A percentile compares a stretch with the other conserved stretches of the same genome.
These are phyloP conservation scores for Idaea dimidiata DNA, from an alignment of 2,888 invertebrate species.

Conservation along the genomic window DNA sequence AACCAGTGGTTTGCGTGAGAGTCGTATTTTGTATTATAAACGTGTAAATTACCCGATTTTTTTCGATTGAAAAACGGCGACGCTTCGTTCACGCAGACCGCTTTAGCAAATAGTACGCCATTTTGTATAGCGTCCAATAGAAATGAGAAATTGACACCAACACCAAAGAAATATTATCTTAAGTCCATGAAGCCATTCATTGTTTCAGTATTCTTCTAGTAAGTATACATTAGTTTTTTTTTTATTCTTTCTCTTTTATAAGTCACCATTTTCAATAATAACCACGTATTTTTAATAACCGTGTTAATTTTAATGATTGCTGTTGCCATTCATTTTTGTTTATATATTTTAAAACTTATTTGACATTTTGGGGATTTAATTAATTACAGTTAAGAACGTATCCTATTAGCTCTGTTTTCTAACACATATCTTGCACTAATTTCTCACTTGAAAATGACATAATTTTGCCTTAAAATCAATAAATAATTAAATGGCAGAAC, in stretches of 20 bases:
- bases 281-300: background rate
- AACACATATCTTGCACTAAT: too few species aligned
- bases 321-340: background rate
- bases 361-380: conserved; percentile 1
- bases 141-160: conserved; percentile 68
- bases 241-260: background rate
- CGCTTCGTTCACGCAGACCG: conserved; percentile 42
- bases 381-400: background rate
- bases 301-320: background rate
- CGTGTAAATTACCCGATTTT: conserved; percentile 33
- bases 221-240: conserved; percentile 51
- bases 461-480: too few species aligned
- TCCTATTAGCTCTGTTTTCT: too few species aligned
- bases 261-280: background rate
- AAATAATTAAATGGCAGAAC: too few species aligned
- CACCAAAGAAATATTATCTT: conserved; percentile 76
- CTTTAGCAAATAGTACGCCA: conserved; percentile 49
- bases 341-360: background rate
- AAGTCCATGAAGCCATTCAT: conserved; percentile 69
- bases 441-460: too few species aligned
- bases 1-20: conserved; percentile 45
- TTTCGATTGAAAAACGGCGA: conserved; percentile 24
- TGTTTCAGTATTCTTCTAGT: conserved; percentile 73
- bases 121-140: conserved; percentile 72
- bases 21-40: conserved; percentile 37